Percentiles rank a stretch among this genome's conserved stretches.
phyloP scores from a whole-genome alignment of 2,888 invertebrate species.

The Ectemnius continuus region DNA sequence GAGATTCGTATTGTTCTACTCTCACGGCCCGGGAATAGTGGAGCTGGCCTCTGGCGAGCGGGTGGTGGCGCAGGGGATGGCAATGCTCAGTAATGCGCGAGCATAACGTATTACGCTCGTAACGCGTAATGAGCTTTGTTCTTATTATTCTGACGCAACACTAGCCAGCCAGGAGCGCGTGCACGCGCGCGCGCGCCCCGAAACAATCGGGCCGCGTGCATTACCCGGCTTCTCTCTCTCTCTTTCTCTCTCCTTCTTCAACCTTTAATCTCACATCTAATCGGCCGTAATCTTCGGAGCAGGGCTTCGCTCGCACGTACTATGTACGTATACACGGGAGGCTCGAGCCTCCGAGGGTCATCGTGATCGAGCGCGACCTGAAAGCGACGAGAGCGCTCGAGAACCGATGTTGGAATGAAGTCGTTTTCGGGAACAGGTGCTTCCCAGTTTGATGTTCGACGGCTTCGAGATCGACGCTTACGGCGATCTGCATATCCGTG shows the following conservation, averaged over 20 bases:
- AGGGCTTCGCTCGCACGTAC: not conserved
- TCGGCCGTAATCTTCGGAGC: constrained; percentile 50
- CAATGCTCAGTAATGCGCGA: constrained; percentile 10
- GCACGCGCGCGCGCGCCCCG: not conserved
- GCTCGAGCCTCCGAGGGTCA: constrained; percentile 17
- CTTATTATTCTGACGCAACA: constrained; percentile 19
- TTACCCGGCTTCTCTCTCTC: constrained; percentile 46
- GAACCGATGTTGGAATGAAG: constrained; percentile 60
- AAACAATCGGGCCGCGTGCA: constrained; percentile 47
- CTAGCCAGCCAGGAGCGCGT: constrained; percentile 14
- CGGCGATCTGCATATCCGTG: constrained; percentile 55
- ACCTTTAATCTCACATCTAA: constrained; percentile 62
- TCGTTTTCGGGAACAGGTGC: constrained; percentile 73
- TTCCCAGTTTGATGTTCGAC: constrained; percentile 68
- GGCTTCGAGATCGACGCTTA: constrained; percentile 46
- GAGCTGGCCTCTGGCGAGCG: constrained; percentile 5
- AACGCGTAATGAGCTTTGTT: constrained; percentile 36
- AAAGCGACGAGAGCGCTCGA: constrained; percentile 20
- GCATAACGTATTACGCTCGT: constrained; percentile 21
- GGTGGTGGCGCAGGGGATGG: not conserved
- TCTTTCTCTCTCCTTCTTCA: not conserved
- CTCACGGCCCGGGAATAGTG: constrained; percentile 27
- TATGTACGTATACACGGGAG: constrained; percentile 19
- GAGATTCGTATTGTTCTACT: constrained; percentile 30
- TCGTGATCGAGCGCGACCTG: constrained; percentile 17